Percentiles rank a stretch among this genome's conserved stretches.
phyloP scores from a whole-genome alignment of 1,140 invertebrate species.

The Luehdorfia chinensis region DNA sequence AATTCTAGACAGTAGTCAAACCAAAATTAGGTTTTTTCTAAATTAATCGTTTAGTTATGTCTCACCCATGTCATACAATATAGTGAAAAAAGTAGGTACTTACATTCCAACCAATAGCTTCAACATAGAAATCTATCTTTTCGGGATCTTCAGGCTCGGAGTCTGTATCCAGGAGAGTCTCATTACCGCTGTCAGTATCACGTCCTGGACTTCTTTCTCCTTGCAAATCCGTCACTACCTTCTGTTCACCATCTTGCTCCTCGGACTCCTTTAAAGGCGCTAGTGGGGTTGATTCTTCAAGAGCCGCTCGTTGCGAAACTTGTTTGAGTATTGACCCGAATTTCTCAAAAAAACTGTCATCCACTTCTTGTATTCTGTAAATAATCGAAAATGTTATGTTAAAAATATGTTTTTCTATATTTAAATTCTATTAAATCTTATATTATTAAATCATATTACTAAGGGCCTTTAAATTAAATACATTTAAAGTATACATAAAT shows the following conservation, averaged over 20 bases:
- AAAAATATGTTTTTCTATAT: slow-evolving; percentile 23
- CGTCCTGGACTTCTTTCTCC: slow-evolving; percentile 48
- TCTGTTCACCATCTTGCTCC: slow-evolving; percentile 69
- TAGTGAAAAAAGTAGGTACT: slow-evolving; percentile 70
- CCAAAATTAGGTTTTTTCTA: too few species aligned
- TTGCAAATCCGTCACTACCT: slow-evolving; percentile 43
- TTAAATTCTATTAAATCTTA: too few species aligned
- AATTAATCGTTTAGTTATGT: too few species aligned
- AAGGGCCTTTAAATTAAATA: too few species aligned
- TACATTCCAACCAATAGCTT: slow-evolving; percentile 84
- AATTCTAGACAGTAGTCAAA: too few species aligned
- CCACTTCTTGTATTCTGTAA: slow-evolving; percentile 85
- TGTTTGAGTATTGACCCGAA: slow-evolving; percentile 86
- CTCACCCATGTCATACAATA: too few species aligned
- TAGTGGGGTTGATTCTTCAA: slow-evolving; percentile 73
- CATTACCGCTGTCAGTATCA: slow-evolving; percentile 77
- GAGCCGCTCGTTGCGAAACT: slow-evolving; percentile 76
- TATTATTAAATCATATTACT: too few species aligned
- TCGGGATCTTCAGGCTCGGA: slow-evolving; percentile 76
- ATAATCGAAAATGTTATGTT: too few species aligned
- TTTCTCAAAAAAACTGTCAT: slow-evolving; percentile 89
- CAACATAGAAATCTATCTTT: slow-evolving; percentile 78
- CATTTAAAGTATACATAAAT: too few species aligned
- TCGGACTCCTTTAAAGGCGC: slow-evolving; percentile 71
- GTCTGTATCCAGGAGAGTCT: slow-evolving; percentile 74